These are phyloP conservation scores for Heterocephalus glaber DNA, from an alignment of 2,113 vertebrate species.

Conservation along the genomic window DNA sequence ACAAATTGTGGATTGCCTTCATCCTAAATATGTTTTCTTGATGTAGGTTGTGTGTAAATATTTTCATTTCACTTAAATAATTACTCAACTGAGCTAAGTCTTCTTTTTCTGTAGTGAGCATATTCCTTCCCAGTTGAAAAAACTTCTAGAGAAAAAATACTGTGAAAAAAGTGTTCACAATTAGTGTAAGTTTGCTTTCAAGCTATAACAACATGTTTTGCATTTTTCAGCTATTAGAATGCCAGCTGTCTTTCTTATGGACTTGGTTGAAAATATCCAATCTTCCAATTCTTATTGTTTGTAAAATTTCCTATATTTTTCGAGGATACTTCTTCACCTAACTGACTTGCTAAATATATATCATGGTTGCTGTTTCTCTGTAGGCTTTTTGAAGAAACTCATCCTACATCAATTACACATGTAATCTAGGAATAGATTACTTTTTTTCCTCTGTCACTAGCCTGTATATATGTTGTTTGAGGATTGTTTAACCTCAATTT, in stretches of 20 bases:
- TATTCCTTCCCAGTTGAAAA: neutral
- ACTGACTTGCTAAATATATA: neutral
- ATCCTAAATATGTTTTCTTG: neutral
- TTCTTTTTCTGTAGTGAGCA: neutral
- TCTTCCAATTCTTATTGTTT: neutral
- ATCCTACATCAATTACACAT: neutral
- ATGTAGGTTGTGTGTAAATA: neutral
- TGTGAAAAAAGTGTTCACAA: neutral
- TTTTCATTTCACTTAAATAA: conserved; percentile 19
- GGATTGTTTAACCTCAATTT: neutral
- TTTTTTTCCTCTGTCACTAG: neutral
- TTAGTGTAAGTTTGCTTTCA: neutral
- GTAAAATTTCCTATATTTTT: neutral
- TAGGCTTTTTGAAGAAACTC: neutral
- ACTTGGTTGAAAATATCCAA: neutral
- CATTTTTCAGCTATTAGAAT: neutral
- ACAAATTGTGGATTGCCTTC: neutral
- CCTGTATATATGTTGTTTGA: neutral
- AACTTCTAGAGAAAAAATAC: neutral
- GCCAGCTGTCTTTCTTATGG: neutral
- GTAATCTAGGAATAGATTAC: neutral
- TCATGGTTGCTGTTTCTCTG: neutral
- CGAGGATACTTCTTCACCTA: neutral
- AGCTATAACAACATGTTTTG: neutral
- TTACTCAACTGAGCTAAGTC: neutral